These are phyloP conservation scores for Lamproptera curius DNA, from an alignment of 2,888 invertebrate genomes.

Conservation along the genomic window DNA sequence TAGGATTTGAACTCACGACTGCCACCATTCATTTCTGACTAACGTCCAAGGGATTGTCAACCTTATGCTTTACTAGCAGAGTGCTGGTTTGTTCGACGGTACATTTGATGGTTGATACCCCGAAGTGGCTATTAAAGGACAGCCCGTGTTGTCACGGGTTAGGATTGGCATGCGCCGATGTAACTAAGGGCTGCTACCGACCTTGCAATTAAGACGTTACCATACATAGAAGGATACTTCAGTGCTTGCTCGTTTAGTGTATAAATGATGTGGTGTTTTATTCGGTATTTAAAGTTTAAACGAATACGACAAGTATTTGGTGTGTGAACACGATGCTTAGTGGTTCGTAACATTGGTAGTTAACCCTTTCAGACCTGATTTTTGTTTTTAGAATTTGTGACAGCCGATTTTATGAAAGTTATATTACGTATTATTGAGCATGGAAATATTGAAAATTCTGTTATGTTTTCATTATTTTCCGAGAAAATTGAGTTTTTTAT, in stretches of 20 bases:
- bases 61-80: constrained; percentile 29
- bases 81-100: constrained; percentile 26
- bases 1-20: constrained; percentile 74
- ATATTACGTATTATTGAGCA: too few relatives aligned
- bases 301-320: too few relatives aligned
- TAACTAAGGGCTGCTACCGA: constrained; percentile 52
- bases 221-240: background rate
- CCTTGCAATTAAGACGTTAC: constrained; percentile 57
- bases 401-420: too few relatives aligned
- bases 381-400: too few relatives aligned
- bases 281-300: too few relatives aligned
- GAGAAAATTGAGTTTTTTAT: too few relatives aligned
- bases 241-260: background rate
- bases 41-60: constrained; percentile 28
- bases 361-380: too few relatives aligned
- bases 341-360: too few relatives aligned
- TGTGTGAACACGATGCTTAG: too few relatives aligned
- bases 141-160: constrained; percentile 62
- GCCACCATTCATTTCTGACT: constrained; percentile 44
- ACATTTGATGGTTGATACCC: constrained; percentile 60
- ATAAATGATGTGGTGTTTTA: too few relatives aligned
- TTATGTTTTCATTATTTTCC: too few relatives aligned
- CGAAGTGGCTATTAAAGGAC: constrained; percentile 64
- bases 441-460: too few relatives aligned
- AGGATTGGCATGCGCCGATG: constrained; percentile 61